Conservation (phyloP, 2,888 invertebrate genomes). For the Athetis lepigone region DNA sequence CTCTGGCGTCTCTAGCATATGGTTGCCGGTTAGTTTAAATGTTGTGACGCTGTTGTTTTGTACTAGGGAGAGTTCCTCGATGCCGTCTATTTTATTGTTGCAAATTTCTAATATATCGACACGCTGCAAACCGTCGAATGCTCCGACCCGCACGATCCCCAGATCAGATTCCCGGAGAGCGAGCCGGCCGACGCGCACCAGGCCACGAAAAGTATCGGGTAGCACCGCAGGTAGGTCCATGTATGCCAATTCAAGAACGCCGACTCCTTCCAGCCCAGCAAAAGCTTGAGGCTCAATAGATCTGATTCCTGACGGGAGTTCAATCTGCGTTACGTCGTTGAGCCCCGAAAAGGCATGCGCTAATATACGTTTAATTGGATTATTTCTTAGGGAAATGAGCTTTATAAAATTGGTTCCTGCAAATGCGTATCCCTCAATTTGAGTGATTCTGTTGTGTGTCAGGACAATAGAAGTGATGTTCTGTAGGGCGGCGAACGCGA, state of each 20-base stretch:
- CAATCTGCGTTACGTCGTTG: conserved; percentile 95
- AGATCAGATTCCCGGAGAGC: conserved; percentile 96
- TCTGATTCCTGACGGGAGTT: conserved; percentile 94
- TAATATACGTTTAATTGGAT: conserved; percentile 95
- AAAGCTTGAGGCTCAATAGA: conserved; percentile 95
- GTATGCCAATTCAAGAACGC: conserved; percentile 94
- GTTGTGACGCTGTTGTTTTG: conserved; percentile 93
- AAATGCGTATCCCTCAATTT: conserved; percentile 95
- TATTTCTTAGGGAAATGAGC: conserved; percentile 95
- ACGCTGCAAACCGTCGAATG: conserved; percentile 94
- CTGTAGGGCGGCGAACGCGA: conserved; percentile 96
- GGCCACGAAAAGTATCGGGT: conserved; percentile 94
- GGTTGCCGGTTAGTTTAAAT: conserved; percentile 95
- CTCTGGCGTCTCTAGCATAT: conserved; percentile 95
- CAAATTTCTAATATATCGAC: conserved; percentile 94
- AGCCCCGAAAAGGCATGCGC: conserved; percentile 96
- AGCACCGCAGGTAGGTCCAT: conserved; percentile 95
- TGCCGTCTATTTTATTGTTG: conserved; percentile 96
- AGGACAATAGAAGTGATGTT: conserved; percentile 94
- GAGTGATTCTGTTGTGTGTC: conserved; percentile 93
- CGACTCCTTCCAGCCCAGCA: conserved; percentile 95
- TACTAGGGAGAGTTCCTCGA: conserved; percentile 94
- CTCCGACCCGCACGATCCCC: conserved; percentile 93
- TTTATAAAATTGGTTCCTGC: conserved; percentile 96
- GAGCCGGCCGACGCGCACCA: conserved; percentile 93